Evolutionary conservation across 1,140 invertebrate genomes (phyloP).

Genomic region (Philopotamus ludificatus): DNA sequence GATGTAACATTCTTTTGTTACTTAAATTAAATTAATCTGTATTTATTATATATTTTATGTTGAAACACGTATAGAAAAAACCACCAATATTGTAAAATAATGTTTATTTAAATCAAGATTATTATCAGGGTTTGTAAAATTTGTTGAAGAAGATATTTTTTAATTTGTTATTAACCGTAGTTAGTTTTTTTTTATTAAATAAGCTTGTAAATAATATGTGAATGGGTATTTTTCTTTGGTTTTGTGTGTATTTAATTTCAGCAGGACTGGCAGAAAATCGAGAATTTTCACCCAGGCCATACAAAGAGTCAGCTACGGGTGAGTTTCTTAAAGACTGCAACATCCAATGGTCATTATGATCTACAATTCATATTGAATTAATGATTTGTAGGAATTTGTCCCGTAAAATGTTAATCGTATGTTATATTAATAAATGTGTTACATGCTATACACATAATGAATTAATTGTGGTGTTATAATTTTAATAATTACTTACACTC

Average conservation of each 20-base stretch:
- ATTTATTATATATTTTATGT: too few species aligned
- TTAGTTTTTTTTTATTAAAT: too few species aligned
- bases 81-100: too few species aligned
- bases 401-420: too few species aligned
- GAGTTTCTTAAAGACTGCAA: slow-evolving; percentile 57
- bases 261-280: slow-evolving; percentile 67
- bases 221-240: slow-evolving; percentile 37
- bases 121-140: too few species aligned
- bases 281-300: slow-evolving; percentile 70
- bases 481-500: not conserved
- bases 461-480: not conserved
- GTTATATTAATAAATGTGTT: not conserved
- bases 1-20: too few species aligned
- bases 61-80: too few species aligned
- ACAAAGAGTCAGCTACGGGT: slow-evolving; percentile 68
- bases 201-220: not conserved
- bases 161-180: too few species aligned
- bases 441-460: not conserved
- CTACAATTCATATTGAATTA: not conserved
- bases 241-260: slow-evolving; percentile 59
- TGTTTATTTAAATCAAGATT: too few species aligned
- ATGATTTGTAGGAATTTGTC: too few species aligned
- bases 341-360: slow-evolving; percentile 32
- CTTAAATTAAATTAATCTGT: too few species aligned
- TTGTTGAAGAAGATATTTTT: too few species aligned